Evolutionary conservation across 2,888 invertebrate genomes (phyloP).

Genomic region (Phragmatobia fuliginosa): DNA sequence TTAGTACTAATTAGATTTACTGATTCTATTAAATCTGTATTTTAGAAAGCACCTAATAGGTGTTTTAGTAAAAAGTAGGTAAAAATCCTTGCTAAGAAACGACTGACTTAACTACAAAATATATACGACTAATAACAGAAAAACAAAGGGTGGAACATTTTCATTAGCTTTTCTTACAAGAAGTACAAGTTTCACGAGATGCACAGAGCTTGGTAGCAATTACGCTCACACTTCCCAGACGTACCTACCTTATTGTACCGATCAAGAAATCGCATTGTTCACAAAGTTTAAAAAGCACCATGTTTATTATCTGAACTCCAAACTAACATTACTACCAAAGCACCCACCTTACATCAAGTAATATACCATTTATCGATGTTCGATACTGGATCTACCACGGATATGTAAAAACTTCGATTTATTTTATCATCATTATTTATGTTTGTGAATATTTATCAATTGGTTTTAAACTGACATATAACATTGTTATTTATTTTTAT

Average conservation of each 20-base stretch:
- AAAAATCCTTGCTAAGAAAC: constrained; percentile 22
- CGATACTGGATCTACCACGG: constrained; percentile 45
- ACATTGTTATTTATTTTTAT: constrained; percentile 49
- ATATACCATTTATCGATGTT: constrained; percentile 52
- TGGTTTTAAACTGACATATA: constrained; percentile 41
- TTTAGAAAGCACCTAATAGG: constrained; percentile 35
- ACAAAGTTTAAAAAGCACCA: constrained; percentile 78
- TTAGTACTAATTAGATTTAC: constrained; percentile 39
- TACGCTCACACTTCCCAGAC: constrained; percentile 86
- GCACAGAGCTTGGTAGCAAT: constrained; percentile 84
- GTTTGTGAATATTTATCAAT: constrained; percentile 47
- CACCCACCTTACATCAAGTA: constrained; percentile 81
- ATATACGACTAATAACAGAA: constrained; percentile 30
- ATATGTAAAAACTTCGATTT: constrained; percentile 49
- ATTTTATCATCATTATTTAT: constrained; percentile 49
- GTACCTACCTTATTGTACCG: constrained; percentile 73
- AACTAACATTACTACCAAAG: constrained; percentile 71
- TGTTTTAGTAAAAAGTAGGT: constrained; percentile 29
- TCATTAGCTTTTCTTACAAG: constrained; percentile 78
- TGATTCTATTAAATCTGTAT: constrained; percentile 25
- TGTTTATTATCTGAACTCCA: constrained; percentile 61
- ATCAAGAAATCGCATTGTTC: constrained; percentile 72
- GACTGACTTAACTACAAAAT: constrained; percentile 20
- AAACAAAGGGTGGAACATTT: constrained; percentile 59
- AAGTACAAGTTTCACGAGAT: constrained; percentile 75